Evolutionary conservation across 2,113 vertebrate species (phyloP).

Genomic region (Gymnorhina tibicen): DNA sequence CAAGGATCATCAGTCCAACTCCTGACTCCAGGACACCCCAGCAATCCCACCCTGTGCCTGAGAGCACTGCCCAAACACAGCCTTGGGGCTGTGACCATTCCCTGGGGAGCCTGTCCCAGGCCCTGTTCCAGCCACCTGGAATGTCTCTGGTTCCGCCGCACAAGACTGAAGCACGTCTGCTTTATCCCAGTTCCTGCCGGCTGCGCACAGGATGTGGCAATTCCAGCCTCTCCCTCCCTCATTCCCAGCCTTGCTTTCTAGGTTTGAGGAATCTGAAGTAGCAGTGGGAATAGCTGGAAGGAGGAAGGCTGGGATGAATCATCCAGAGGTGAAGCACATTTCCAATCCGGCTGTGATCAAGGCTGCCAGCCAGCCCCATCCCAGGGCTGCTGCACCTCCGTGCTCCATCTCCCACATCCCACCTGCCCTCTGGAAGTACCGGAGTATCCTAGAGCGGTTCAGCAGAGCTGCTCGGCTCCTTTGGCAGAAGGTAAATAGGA

Average conservation of each 20-base stretch:
- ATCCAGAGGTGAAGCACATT: not conserved
- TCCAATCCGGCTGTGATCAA: not conserved
- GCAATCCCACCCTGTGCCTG: not conserved
- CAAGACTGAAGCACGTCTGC: accelerated
- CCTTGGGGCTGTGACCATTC: not conserved
- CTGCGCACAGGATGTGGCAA: not conserved
- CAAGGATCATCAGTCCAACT: not conserved
- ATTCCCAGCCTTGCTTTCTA: not conserved
- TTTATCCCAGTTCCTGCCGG: not conserved
- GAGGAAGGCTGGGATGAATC: not conserved
- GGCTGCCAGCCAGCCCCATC: not conserved
- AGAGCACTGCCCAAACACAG: not conserved
- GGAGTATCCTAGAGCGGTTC: not conserved
- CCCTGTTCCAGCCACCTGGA: not conserved
- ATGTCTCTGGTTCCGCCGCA: accelerated
- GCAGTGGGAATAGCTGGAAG: not conserved
- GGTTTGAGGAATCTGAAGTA: not conserved
- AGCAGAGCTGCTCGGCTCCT: not conserved
- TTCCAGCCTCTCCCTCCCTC: not conserved
- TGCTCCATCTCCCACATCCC: accelerated
- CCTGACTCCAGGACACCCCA: not conserved
- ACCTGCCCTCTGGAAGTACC: not conserved
- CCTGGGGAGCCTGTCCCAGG: too few relatives aligned
- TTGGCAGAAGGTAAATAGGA: not conserved
- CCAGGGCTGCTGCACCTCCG: not conserved